A percentile compares a stretch with the other conserved stretches of the same genome.
These are phyloP conservation scores for Agriopis aurantiaria DNA, from an alignment of 2,888 invertebrate species.

Conservation along the genomic window DNA sequence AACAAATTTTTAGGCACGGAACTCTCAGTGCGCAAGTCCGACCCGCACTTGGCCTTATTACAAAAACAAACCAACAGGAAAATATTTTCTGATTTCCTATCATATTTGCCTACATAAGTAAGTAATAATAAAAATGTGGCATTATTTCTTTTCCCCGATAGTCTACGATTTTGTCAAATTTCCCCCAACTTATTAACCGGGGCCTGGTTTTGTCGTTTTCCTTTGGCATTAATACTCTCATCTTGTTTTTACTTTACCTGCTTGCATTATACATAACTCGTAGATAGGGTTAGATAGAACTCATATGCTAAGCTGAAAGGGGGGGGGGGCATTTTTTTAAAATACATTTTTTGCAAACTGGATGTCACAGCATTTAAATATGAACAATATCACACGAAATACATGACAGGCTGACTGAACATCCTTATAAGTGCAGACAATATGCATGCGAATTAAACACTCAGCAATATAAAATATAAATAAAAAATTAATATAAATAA, in stretches of 20 bases:
- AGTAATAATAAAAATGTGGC: constrained; percentile 10
- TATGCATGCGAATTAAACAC: too few species aligned
- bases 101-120: constrained; percentile 4
- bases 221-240: constrained; percentile 22
- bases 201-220: constrained; percentile 22
- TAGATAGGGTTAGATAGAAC: background rate
- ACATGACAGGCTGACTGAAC: too few species aligned
- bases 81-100: background rate
- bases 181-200: constrained; percentile 9
- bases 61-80: background rate
- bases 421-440: too few species aligned
- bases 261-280: constrained; percentile 1
- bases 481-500: too few species aligned
- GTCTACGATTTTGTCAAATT: constrained; percentile 4
- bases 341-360: too few species aligned
- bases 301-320: background rate
- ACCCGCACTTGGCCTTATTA: too few species aligned
- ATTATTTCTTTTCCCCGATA: constrained; percentile 5
- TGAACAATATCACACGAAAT: too few species aligned
- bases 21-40: too few species aligned
- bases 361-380: too few species aligned
- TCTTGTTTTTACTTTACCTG: constrained; percentile 23
- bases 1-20: too few species aligned
- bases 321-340: too few species aligned
- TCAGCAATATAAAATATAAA: too few species aligned